Percentiles rank a stretch among this genome's conserved stretches.
These are phyloP conservation scores for Xiphophorus maculatus DNA, from an alignment of 2,113 vertebrate genomes.

Conservation along the genomic window DNA sequence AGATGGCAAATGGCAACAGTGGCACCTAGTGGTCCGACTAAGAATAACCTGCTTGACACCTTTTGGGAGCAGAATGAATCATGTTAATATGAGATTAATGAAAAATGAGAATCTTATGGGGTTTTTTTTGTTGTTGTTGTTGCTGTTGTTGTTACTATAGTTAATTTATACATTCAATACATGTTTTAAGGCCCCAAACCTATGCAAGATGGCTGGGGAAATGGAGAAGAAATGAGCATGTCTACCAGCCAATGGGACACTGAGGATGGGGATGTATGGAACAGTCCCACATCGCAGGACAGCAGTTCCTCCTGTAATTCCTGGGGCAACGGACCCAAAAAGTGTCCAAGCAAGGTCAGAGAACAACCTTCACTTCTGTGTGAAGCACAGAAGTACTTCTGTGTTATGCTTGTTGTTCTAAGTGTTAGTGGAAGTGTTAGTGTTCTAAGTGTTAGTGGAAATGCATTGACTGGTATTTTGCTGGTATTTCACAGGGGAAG, in stretches of 20 bases:
- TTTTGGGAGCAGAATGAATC: not conserved
- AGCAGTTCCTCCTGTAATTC: conserved; percentile 92
- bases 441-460: no score
- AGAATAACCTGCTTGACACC: conserved; percentile 5
- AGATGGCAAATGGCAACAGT: conserved; percentile 60
- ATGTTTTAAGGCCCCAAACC: conserved; percentile 89
- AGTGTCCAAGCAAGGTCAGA: conserved; percentile 90
- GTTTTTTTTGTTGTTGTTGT: not conserved
- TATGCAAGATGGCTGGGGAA: conserved; percentile 99
- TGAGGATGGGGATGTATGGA: conserved; percentile 96
- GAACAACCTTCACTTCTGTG: not conserved
- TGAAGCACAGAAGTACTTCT: not conserved
- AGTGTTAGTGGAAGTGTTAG: not conserved
- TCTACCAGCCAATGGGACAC: conserved; percentile 90
- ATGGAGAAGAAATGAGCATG: conserved; percentile 88
- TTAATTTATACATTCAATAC: conserved; percentile 8
- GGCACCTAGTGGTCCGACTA: conserved; percentile 67
- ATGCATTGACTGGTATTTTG: not conserved
- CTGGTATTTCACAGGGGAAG: conserved; percentile 81
- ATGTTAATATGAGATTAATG: not conserved
- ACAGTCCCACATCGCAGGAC: conserved; percentile 91
- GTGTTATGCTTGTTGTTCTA: not conserved
- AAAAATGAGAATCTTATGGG: not conserved
- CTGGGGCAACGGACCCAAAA: conserved; percentile 92
- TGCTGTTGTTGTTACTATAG: conserved; percentile 60